These are phyloP conservation scores for Xyrichtys novacula DNA, from an alignment of 2,797 vertebrate genomes.

Conservation along the genomic window DNA sequence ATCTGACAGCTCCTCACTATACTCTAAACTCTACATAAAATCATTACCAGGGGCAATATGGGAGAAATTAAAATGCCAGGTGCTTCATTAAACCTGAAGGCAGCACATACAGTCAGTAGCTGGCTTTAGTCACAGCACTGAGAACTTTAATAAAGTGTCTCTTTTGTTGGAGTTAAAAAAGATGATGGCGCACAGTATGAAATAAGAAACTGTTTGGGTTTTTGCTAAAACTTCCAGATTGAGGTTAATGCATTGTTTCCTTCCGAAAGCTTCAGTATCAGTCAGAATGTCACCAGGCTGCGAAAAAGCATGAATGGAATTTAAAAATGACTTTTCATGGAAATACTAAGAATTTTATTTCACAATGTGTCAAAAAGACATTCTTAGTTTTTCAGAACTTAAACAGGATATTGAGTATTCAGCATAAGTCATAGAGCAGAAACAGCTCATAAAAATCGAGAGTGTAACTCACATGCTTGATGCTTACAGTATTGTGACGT, in stretches of 20 bases:
- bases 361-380: too few relatives aligned
- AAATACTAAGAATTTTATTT: too few relatives aligned
- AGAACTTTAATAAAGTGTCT: neutral
- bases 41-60: slow-evolving; percentile 2
- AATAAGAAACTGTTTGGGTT: neutral
- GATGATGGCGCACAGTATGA: neutral
- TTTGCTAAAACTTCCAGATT: slow-evolving; percentile 16
- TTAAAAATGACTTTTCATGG: too few relatives aligned
- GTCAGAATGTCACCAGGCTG: too few relatives aligned
- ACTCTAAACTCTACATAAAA: slow-evolving; percentile 17
- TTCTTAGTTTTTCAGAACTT: too few relatives aligned
- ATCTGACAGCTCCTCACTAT: neutral
- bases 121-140: neutral
- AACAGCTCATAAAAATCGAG: too few relatives aligned
- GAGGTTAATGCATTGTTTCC: slow-evolving; percentile 13
- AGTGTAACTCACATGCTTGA: slow-evolving; percentile 1
- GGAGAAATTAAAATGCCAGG: neutral
- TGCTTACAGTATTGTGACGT: slow-evolving; percentile 2
- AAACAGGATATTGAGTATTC: too few relatives aligned
- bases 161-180: neutral
- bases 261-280: slow-evolving; percentile 20
- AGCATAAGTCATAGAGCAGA: too few relatives aligned
- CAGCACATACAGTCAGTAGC: neutral
- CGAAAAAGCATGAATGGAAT: too few relatives aligned
- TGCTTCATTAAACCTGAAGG: neutral